Evolutionary conservation across 2,113 vertebrate genomes (phyloP).

Genomic region (Cheilinus undulatus): DNA sequence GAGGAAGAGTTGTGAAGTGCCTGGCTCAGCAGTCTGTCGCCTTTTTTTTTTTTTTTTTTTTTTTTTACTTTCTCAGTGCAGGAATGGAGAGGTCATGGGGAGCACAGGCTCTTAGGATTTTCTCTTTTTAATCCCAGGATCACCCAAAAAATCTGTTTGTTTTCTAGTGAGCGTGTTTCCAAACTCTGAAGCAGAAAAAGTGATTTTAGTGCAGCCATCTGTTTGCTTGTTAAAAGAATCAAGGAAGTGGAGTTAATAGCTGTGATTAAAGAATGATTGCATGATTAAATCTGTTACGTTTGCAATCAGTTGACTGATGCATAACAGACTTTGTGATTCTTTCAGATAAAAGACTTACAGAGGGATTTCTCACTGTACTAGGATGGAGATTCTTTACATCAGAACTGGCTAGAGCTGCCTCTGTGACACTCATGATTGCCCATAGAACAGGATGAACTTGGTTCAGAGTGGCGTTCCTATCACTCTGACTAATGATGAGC

Average conservation of each 20-base stretch:
- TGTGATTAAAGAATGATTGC: constrained; percentile 1
- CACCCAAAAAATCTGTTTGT: constrained; percentile 13
- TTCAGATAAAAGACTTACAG: not conserved
- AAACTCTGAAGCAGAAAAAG: not conserved
- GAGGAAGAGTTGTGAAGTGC: constrained; percentile 63
- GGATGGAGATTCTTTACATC: not conserved
- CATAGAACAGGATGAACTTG: constrained; percentile 40
- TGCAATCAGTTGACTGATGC: not conserved
- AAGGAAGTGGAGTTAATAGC: constrained; percentile 7
- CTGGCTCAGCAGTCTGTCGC: constrained; percentile 67
- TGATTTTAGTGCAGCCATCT: constrained; percentile 25
- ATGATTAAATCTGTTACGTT: not conserved
- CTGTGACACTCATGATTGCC: constrained; percentile 32
- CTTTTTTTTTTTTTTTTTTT: constrained; percentile 59
- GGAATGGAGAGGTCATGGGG: constrained; percentile 59
- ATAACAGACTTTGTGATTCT: not conserved
- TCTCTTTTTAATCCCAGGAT: constrained; percentile 19
- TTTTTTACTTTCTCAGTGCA: constrained; percentile 48
- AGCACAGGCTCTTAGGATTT: constrained; percentile 32
- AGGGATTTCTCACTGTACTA: constrained; percentile 9
- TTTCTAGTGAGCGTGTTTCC: constrained; percentile 41
- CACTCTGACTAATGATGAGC: constrained; percentile 54
- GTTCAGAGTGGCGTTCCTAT: constrained; percentile 58
- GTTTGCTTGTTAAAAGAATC: constrained; percentile 20
- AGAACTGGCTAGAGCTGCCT: constrained; percentile 34